Evolutionary conservation across 1,140 invertebrate species (phyloP), one percentile per base, ranked within the genome.

Genomic region (Dysdera silvatica): DNA sequence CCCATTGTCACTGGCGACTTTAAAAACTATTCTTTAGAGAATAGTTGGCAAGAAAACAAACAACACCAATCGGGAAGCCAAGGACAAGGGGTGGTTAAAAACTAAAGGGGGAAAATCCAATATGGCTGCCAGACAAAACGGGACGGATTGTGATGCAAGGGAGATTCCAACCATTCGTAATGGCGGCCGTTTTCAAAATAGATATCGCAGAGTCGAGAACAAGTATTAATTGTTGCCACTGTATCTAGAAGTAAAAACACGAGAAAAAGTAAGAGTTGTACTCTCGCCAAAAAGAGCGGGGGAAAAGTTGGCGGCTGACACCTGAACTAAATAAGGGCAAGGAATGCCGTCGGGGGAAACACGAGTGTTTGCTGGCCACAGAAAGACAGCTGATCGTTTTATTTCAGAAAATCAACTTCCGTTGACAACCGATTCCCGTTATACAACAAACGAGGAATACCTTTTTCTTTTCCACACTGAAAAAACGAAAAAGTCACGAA

Each of bases 201-300:
- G 61, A 63, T 51, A 29, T 52, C 52, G 32, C 24, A 51, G 49
- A 49, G 48, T 52, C n/a, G n/a, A n/a, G n/a, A n/a, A 53, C 58
- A 56, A 45, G 61, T 43, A 56, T 63, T 63, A 63, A 63, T 63
- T 63, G 61, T 63, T 48, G 61, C 49, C 51, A 31, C 56, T 63
- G 61, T 41, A 63, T 63, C 43, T 23, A 52, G 45, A 56, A 41
- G 53, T 24, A 24, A n/a, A n/a, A n/a, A n/a, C n/a, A n/a, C n/a
- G n/a, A n/a, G n/a, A n/a, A n/a, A n/a, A n/a, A 23, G 61, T 35
- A 55, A 63, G 55, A 63, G 55, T 63, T 63, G 61, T 53, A 49
- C 41, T 23, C 23, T 56, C 33, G 61, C 61, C 61, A 63, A 63
- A 55, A 33, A 45, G 31, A 33, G 55, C 35, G 14, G 47, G 61